These are phyloP conservation scores for Cheilosia impressa DNA, from an alignment of 2,888 invertebrate genomes.

Conservation along the genomic window DNA sequence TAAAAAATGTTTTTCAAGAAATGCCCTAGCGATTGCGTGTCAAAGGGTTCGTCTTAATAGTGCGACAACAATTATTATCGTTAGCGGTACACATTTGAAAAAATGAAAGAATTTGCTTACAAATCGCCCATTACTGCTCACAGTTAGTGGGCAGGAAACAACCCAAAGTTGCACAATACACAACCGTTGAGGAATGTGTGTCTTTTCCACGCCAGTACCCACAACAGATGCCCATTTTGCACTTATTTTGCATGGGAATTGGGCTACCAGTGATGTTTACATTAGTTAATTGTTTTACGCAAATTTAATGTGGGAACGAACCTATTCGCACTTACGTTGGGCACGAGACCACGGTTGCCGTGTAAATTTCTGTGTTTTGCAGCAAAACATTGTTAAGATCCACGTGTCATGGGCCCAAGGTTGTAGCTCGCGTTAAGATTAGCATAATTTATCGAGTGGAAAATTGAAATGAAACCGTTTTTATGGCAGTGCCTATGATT, in stretches of 20 bases:
- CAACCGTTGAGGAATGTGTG: slow-evolving; percentile 17
- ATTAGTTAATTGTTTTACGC: slow-evolving; percentile 53
- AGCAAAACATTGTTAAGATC: slow-evolving; percentile 23
- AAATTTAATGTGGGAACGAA: slow-evolving; percentile 66
- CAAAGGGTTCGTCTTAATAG: too few species aligned
- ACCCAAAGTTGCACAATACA: slow-evolving; percentile 46
- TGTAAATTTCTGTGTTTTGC: not conserved
- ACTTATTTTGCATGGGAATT: slow-evolving; percentile 42
- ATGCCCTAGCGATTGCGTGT: not conserved
- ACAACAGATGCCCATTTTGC: slow-evolving; percentile 2
- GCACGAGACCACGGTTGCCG: slow-evolving; percentile 53
- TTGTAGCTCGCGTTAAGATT: slow-evolving; percentile 44
- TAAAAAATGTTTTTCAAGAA: slow-evolving; percentile 6
- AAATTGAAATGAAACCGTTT: slow-evolving; percentile 53
- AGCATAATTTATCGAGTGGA: slow-evolving; percentile 70
- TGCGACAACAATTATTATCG: too few species aligned
- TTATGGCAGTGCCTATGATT: not conserved
- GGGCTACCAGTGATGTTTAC: slow-evolving; percentile 45
- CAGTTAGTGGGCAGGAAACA: slow-evolving; percentile 21
- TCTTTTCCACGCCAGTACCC: not conserved
- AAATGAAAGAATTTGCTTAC: slow-evolving; percentile 23
- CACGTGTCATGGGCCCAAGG: slow-evolving; percentile 60
- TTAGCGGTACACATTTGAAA: too few species aligned
- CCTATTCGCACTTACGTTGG: not conserved
- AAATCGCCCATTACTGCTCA: slow-evolving; percentile 22